Base-by-base conservation (phyloP, 2,888 invertebrate genomes). In the Oligia strigilis region DNA sequence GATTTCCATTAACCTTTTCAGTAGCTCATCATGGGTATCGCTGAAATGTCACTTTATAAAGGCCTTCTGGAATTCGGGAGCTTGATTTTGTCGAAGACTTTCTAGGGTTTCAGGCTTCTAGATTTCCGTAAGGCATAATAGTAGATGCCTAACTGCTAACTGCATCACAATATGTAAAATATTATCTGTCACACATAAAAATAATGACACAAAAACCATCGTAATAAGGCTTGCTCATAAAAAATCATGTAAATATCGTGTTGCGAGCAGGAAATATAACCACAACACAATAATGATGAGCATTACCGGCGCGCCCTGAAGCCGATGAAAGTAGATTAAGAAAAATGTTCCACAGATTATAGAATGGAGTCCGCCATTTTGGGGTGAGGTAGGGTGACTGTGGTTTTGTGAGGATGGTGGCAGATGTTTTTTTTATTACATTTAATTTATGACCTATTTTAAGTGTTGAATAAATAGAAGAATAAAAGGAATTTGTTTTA, bases 331-430 rank as follows among this genome's bases (percentile, higher is more conserved):
- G 90, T 93, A 94, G 94, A 95, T 95, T 94, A 95, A 93, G 95
- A 95, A 95, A 94, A 95, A 95, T 95, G 94, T 92, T 93, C 90
- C 84, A 88, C 89, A 90, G 92, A 93, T 94, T 93, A 93, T 93
- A 92, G 93, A 95, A 94, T 94, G 92, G 93, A 91, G 90, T 88
- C 91, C 91, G 90, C 90, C 91, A 90, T 91, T 93, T 92, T 91
- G 83, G 92, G 93, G 92, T 90, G 87, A 52, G 74, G 82, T 93
- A 85, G 87, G 90, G 92, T 91, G 89, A 87, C 92, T 84, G 91
- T 74, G 66, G 52, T 67, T 69, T 58, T 60, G 2, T n/a, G 8
- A 0, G 19, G 23, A 23, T 9, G 14, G 2, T 43, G 80, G 49
- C 11, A 49, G 55, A 75, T 65, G 14, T 60, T 46, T 69, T 9